A percentile compares a stretch with the other conserved stretches of the same genome.
phyloP scores from a whole-genome alignment of 2,888 invertebrate genomes.

The Ceraclea dissimilis region DNA sequence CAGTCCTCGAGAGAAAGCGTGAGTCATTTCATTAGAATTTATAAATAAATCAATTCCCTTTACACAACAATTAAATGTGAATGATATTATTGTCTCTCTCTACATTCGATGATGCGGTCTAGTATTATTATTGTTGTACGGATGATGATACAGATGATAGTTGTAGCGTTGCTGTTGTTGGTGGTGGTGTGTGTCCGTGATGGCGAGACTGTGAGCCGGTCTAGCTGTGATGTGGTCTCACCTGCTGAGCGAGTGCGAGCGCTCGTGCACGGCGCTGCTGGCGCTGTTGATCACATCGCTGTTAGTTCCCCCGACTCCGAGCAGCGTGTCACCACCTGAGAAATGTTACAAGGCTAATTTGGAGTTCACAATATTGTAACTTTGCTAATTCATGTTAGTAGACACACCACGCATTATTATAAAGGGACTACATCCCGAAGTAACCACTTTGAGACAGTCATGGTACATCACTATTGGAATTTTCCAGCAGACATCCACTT shows the following conservation, averaged over 20 bases:
- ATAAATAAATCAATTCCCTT: too few relatives aligned
- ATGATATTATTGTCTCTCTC: too few relatives aligned
- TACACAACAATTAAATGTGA: too few relatives aligned
- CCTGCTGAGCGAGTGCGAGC: conserved; percentile 61
- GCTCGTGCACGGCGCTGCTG: conserved; percentile 34
- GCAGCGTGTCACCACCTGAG: conserved; percentile 11
- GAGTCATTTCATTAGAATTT: too few relatives aligned
- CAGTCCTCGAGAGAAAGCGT: too few relatives aligned
- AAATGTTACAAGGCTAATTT: conserved; percentile 16
- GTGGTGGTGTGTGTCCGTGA: neutral
- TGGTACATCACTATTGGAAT: too few relatives aligned
- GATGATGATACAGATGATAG: neutral
- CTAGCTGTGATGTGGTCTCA: conserved; percentile 46
- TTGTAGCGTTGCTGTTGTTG: neutral
- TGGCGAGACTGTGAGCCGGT: neutral
- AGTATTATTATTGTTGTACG: neutral
- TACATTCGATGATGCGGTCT: too few relatives aligned
- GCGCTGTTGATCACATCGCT: neutral
- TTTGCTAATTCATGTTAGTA: conserved; percentile 1
- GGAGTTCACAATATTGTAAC: conserved; percentile 18
- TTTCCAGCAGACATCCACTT: too few relatives aligned
- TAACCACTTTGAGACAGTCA: too few relatives aligned
- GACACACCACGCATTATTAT: too few relatives aligned
- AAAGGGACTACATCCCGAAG: too few relatives aligned
- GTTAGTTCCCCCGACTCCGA: neutral